Conservation (phyloP, 2,888 invertebrate species). For the Papilio demoleus region DNA sequence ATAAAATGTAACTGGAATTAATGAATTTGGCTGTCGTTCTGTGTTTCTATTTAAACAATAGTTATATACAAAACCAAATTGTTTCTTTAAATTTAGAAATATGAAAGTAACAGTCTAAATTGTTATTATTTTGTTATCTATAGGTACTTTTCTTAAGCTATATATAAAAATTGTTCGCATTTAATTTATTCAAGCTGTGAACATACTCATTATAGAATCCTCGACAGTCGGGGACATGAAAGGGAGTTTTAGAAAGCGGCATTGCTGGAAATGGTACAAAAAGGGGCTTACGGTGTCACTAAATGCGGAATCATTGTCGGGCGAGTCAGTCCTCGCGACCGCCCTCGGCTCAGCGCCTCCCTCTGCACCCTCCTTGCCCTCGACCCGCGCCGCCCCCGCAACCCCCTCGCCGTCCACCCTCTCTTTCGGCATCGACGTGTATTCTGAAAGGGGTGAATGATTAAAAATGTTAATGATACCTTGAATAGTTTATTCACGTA, state of each 20-base stretch:
- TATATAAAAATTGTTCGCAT: not conserved
- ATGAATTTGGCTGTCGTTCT: no score
- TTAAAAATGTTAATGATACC: slow-evolving; percentile 26
- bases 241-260: slow-evolving; percentile 15
- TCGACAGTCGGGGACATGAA: not conserved
- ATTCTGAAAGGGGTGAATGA: slow-evolving; percentile 50
- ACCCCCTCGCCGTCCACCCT: slow-evolving; percentile 55
- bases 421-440: slow-evolving; percentile 60
- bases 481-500: slow-evolving; percentile 7
- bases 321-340: slow-evolving; percentile 91
- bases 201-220: not conserved
- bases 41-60: no score
- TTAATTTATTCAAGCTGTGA: not conserved
- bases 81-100: no score
- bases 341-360: slow-evolving; percentile 66
- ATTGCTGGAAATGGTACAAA: slow-evolving; percentile 4
- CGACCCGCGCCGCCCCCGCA: slow-evolving; percentile 51
- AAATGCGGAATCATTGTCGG: slow-evolving; percentile 99
- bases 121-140: no score
- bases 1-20: no score
- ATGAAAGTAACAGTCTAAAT: no score
- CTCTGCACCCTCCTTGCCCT: slow-evolving; percentile 66
- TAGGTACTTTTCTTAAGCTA: no score
- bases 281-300: slow-evolving; percentile 95
- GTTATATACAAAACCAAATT: no score